Evolutionary conservation across 2,888 invertebrate genomes (phyloP).

Genomic region (Acleris emargana): DNA sequence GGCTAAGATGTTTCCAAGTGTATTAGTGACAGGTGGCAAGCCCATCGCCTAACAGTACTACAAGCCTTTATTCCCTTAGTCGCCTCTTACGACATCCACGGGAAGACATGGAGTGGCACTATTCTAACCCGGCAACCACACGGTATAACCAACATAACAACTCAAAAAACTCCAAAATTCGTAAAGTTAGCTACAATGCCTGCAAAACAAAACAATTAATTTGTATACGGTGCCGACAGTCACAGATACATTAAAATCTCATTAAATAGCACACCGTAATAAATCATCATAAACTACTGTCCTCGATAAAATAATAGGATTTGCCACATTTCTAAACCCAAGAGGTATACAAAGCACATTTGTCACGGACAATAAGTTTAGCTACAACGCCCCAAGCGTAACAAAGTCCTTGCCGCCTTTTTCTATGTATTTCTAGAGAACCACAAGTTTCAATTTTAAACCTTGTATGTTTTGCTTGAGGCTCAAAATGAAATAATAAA

Average conservation of each 20-base stretch:
- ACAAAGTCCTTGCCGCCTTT: conserved; percentile 31
- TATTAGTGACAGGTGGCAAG: too few relatives aligned
- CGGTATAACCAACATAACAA: background rate
- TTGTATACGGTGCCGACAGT: background rate
- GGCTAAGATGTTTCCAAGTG: too few relatives aligned
- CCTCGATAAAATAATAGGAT: conserved; percentile 35
- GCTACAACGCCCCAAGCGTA: conserved; percentile 39
- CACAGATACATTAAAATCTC: conserved; percentile 26
- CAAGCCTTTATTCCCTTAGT: too few relatives aligned
- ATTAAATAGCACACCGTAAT: conserved; percentile 26
- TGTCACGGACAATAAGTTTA: conserved; percentile 53
- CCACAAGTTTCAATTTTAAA: background rate
- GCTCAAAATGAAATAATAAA: background rate
- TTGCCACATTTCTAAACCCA: conserved; percentile 35
- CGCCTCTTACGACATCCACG: too few relatives aligned
- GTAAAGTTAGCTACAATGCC: background rate
- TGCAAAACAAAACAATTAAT: background rate
- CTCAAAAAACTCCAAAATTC: background rate
- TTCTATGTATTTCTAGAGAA: conserved; percentile 7
- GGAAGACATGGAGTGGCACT: too few relatives aligned
- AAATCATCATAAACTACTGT: conserved; percentile 36
- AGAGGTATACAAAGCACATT: conserved; percentile 44
- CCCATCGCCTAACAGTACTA: too few relatives aligned
- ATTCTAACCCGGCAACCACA: too few relatives aligned
- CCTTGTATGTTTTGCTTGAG: background rate